Conservation (phyloP, 2,797 vertebrate genomes). For the Myotis daubentonii region DNA sequence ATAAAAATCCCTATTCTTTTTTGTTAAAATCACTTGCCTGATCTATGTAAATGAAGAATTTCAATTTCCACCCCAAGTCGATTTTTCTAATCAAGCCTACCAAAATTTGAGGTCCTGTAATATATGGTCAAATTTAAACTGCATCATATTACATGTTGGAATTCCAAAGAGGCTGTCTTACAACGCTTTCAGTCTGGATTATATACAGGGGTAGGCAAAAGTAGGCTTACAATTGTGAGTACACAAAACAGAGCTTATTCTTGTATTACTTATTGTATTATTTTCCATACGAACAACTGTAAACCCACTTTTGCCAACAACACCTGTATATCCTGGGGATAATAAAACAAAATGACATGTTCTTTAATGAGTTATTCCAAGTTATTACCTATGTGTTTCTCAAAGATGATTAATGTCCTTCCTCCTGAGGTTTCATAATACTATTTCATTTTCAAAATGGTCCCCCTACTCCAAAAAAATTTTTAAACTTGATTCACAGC, state of each 20-base stretch:
- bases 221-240: neutral
- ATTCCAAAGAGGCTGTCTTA: neutral
- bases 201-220: neutral
- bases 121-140: neutral
- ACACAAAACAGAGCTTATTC: neutral
- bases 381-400: neutral
- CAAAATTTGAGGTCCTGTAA: neutral
- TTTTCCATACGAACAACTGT: neutral
- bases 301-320: neutral
- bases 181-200: neutral
- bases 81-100: neutral
- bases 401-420: neutral
- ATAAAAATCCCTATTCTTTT: neutral
- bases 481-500: neutral
- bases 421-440: neutral
- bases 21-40: neutral
- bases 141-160: neutral
- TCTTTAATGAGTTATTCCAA: slow-evolving; percentile 20
- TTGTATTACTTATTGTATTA: neutral
- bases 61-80: neutral
- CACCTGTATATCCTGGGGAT: neutral
- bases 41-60: slow-evolving; percentile 21
- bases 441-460: slow-evolving; percentile 17
- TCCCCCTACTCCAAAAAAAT: neutral
- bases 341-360: neutral